These are phyloP conservation scores for Pipra filicauda DNA, from an alignment of 2,113 vertebrate species.

Conservation along the genomic window DNA sequence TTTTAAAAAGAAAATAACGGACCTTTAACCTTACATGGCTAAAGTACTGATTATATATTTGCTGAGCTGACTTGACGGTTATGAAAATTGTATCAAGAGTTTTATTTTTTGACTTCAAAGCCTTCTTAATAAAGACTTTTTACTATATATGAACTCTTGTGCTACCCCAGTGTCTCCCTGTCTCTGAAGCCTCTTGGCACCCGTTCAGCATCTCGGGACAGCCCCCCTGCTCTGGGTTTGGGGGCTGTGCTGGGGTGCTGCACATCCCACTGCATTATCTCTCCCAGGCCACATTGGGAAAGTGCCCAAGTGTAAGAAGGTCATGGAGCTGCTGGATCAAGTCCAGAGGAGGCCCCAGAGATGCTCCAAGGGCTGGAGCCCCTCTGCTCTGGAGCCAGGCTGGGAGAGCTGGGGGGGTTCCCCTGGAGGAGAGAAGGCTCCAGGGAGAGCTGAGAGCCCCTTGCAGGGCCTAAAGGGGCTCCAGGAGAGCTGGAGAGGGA, in stretches of 20 bases:
- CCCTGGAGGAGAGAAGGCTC: background rate
- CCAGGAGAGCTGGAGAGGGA: background rate
- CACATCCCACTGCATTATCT: background rate
- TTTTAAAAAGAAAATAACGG: constrained; percentile 92
- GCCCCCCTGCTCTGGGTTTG: background rate
- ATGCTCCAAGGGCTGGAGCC: background rate
- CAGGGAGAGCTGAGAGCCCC: background rate
- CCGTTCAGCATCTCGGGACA: background rate
- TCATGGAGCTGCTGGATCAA: background rate
- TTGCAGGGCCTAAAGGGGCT: background rate
- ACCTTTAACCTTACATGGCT: constrained; percentile 90
- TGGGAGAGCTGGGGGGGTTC: background rate
- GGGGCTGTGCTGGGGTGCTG: background rate
- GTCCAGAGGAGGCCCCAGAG: background rate
- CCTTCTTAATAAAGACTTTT: constrained; percentile 98
- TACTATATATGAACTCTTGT: constrained; percentile 61
- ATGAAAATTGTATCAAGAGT: constrained; percentile 98
- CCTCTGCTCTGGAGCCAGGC: background rate
- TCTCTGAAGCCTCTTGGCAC: background rate
- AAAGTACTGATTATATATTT: constrained; percentile 92
- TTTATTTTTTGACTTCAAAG: constrained; percentile 96
- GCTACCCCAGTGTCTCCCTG: background rate
- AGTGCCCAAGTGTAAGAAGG: too few relatives aligned
- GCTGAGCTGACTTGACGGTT: constrained; percentile 91
- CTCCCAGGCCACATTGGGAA: background rate